Conservation (phyloP, 2,797 vertebrate genomes). For the Rallus crepitans region DNA sequence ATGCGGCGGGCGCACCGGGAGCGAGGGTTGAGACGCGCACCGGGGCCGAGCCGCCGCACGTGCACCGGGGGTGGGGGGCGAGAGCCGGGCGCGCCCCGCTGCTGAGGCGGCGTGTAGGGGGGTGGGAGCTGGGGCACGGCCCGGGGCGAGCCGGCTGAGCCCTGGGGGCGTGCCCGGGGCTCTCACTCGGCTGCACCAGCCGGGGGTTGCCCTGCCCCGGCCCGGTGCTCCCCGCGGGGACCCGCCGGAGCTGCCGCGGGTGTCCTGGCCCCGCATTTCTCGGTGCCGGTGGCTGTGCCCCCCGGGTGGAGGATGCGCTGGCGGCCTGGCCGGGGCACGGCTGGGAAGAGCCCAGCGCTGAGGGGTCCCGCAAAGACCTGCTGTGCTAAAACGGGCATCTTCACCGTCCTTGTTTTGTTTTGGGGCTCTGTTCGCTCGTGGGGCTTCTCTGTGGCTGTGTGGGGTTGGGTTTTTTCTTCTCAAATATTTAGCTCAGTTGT, state of each 20-base stretch:
- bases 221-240: not conserved
- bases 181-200: not conserved
- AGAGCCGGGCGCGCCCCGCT: not conserved
- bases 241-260: not conserved
- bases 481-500: not conserved
- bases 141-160: not conserved
- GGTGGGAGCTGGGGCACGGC: not conserved
- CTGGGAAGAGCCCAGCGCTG: not conserved
- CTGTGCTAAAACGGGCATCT: not conserved
- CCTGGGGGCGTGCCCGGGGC: not conserved
- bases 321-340: not conserved
- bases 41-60: not conserved
- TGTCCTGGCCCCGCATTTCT: too few relatives aligned
- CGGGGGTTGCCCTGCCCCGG: not conserved
- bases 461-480: too few relatives aligned
- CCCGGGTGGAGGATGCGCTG: not conserved
- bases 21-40: too few relatives aligned
- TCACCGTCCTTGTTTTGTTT: not conserved
- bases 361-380: fast-evolving
- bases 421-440: not conserved
- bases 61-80: not conserved
- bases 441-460: not conserved
- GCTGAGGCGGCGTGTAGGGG: not conserved
- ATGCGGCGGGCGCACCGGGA: not conserved
- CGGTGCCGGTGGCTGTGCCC: not conserved